These are phyloP conservation scores for Lasius platythorax DNA, from an alignment of 2,888 invertebrate species.

Conservation along the genomic window DNA sequence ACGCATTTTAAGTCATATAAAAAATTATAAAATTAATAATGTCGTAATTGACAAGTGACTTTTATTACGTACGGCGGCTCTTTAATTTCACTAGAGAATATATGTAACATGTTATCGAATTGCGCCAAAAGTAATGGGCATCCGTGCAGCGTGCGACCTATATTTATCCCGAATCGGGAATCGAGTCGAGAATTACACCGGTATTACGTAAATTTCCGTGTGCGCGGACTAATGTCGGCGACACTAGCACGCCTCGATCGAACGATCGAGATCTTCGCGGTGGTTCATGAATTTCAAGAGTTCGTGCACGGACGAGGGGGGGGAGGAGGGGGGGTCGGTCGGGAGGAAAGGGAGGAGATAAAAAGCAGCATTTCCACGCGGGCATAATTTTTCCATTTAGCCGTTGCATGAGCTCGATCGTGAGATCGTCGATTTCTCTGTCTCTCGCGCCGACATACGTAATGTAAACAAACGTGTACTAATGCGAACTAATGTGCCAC, in stretches of 20 bases:
- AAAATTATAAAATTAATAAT: constrained; percentile 15
- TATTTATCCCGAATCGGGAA: constrained; percentile 43
- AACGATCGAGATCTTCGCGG: constrained; percentile 61
- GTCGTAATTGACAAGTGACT: constrained; percentile 31
- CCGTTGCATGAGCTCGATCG: constrained; percentile 43
- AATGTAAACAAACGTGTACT: constrained; percentile 74
- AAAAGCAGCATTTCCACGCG: constrained; percentile 41
- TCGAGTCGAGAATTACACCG: constrained; percentile 31
- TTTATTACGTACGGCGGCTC: constrained; percentile 5
- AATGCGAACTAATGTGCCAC: constrained; percentile 75
- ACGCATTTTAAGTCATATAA: background rate
- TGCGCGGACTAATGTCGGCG: constrained; percentile 18
- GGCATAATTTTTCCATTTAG: constrained; percentile 76
- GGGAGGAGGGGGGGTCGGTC: background rate
- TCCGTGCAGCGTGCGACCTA: constrained; percentile 30
- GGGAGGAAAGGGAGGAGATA: constrained; percentile 20
- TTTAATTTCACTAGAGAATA: background rate
- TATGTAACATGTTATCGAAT: background rate
- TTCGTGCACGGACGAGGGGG: background rate
- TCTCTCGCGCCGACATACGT: constrained; percentile 41
- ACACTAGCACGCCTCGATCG: constrained; percentile 24
- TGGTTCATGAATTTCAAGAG: constrained; percentile 66
- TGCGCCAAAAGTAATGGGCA: constrained; percentile 22
- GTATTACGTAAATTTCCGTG: constrained; percentile 52
- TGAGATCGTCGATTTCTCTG: constrained; percentile 53